These are phyloP conservation scores for Lasius platythorax DNA, from an alignment of 2,888 invertebrate genomes.

Conservation along the genomic window DNA sequence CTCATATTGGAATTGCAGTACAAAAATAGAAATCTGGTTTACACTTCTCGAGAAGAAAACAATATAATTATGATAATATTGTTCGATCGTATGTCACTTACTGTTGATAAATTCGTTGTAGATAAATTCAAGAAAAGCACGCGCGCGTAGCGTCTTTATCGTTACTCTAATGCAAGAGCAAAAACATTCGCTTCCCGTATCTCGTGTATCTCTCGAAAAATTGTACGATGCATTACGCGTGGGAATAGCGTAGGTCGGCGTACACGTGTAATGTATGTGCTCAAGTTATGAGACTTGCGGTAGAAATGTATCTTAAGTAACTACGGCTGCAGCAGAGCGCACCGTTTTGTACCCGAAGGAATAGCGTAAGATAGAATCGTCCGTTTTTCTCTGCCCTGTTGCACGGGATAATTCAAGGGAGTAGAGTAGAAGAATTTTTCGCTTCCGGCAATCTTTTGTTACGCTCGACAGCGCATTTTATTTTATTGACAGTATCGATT, in stretches of 20 bases:
- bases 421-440: constrained; percentile 33
- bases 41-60: not conserved
- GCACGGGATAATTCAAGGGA: constrained; percentile 61
- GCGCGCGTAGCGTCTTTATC: not conserved
- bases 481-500: constrained; percentile 39
- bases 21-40: not conserved
- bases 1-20: not conserved
- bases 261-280: constrained; percentile 29
- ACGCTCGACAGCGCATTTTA: constrained; percentile 14
- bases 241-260: constrained; percentile 50
- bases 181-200: constrained; percentile 25
- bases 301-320: constrained; percentile 71
- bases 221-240: constrained; percentile 56
- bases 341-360: constrained; percentile 51
- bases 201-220: constrained; percentile 56
- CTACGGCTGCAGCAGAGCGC: constrained; percentile 56
- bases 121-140: constrained; percentile 18
- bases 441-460: constrained; percentile 38
- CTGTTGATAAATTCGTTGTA: constrained; percentile 6
- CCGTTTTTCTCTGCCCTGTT: constrained; percentile 55
- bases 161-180: constrained; percentile 9
- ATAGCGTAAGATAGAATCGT: constrained; percentile 65
- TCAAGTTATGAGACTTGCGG: constrained; percentile 61
- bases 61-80: constrained; percentile 5
- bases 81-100: constrained; percentile 18